A percentile compares a stretch with the other conserved stretches of the same genome.
Conservation (phyloP, 2,888 invertebrate genomes). For the Xanthia icteritia region DNA sequence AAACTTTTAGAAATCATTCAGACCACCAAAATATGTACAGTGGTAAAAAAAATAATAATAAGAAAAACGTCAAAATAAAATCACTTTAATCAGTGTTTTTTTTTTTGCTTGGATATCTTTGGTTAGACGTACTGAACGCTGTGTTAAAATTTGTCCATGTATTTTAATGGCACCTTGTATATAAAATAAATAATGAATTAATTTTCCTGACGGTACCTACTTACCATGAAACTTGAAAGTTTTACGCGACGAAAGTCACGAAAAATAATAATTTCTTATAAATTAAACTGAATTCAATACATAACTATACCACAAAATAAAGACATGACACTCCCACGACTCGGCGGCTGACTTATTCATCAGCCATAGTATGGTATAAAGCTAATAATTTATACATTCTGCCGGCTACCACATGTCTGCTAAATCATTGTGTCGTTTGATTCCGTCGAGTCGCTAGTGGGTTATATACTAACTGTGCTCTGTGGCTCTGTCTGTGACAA, state of each 20-base stretch:
- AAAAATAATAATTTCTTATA: constrained; percentile 11
- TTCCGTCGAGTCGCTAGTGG: constrained; percentile 9
- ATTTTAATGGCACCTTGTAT: no score
- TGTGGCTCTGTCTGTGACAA: background rate
- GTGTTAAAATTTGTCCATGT: no score
- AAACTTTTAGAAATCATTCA: no score
- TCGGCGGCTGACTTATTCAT: constrained; percentile 54
- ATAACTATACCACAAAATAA: constrained; percentile 24
- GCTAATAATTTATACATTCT: constrained; percentile 63
- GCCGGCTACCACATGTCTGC: constrained; percentile 33
- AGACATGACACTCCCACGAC: constrained; percentile 37
- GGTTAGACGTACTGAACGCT: no score
- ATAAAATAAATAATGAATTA: no score
- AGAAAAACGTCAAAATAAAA: no score
- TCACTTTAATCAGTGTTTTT: no score
- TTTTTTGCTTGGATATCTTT: no score
- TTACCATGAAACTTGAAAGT: background rate
- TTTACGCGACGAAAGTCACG: constrained; percentile 24
- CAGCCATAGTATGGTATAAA: constrained; percentile 29
- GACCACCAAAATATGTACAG: no score
- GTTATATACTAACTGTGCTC: background rate
- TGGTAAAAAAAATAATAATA: no score
- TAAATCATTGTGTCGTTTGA: constrained; percentile 55
- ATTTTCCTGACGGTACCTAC: background rate
- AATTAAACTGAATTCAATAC: constrained; percentile 26